A percentile compares a stretch with the other conserved stretches of the same genome.
phyloP scores from a whole-genome alignment of 2,797 vertebrate species.

The Cyprinodon diabolis region DNA sequence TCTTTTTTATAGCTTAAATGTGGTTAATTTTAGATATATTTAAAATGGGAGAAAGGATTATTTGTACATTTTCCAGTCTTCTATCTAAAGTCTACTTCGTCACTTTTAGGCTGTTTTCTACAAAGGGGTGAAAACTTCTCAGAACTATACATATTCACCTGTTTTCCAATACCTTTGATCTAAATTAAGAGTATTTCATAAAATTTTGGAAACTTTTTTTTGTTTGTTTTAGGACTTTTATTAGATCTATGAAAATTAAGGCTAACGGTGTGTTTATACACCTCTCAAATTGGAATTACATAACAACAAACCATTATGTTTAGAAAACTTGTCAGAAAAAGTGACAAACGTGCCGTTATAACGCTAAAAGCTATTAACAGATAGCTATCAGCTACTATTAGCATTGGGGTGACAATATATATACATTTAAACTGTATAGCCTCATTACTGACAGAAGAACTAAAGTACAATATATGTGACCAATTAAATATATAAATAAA shows the following conservation, averaged over 20 bases:
- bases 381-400: neutral
- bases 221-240: neutral
- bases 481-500: neutral
- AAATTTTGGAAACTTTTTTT: neutral
- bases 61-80: neutral
- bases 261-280: too few species aligned
- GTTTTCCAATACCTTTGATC: neutral
- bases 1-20: neutral
- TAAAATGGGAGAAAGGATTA: neutral
- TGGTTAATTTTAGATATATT: neutral
- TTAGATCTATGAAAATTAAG: neutral
- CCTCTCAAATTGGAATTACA: too few species aligned
- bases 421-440: neutral
- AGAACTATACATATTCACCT: neutral
- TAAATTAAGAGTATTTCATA: neutral
- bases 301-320: neutral
- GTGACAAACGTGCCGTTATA: neutral
- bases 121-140: neutral
- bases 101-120: neutral
- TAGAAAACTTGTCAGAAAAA: neutral
- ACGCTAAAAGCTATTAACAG: neutral
- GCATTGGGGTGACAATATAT: neutral
- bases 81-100: neutral
- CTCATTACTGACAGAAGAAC: neutral
- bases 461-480: neutral